Percentiles rank a stretch among this genome's conserved stretches.
These are phyloP conservation scores for Tipula unca DNA, from an alignment of 2,888 invertebrate genomes.

Conservation along the genomic window DNA sequence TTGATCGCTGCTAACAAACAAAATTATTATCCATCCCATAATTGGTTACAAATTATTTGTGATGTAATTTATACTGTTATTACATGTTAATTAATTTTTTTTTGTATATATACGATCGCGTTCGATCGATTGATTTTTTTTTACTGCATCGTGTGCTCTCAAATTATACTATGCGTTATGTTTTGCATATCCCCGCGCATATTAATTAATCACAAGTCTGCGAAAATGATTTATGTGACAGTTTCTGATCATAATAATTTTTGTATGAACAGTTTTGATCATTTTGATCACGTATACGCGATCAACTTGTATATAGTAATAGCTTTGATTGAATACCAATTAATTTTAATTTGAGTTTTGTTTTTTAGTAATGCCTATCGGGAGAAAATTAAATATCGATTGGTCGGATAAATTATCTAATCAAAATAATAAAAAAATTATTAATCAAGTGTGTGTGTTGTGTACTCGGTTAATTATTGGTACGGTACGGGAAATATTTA, in stretches of 20 bases:
- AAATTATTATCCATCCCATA: neutral
- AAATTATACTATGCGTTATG: neutral
- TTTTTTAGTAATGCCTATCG: neutral
- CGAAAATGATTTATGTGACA: neutral
- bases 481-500: neutral
- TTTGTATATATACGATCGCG: neutral
- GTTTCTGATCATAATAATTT: neutral
- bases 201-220: neutral
- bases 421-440: neutral
- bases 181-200: neutral
- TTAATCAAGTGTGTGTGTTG: neutral
- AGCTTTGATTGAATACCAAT: neutral
- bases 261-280: neutral
- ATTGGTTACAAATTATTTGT: neutral
- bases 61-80: neutral
- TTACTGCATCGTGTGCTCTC: neutral
- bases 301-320: neutral
- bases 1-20: neutral
- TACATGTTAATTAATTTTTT: neutral
- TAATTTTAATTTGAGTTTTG: neutral
- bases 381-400: neutral
- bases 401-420: neutral
- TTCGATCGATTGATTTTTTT: neutral
- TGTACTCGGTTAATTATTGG: neutral
- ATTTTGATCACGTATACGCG: constrained; percentile 1